Base-by-base conservation (phyloP, 2,888 invertebrate species). In the Drosophila prolongata region DNA sequence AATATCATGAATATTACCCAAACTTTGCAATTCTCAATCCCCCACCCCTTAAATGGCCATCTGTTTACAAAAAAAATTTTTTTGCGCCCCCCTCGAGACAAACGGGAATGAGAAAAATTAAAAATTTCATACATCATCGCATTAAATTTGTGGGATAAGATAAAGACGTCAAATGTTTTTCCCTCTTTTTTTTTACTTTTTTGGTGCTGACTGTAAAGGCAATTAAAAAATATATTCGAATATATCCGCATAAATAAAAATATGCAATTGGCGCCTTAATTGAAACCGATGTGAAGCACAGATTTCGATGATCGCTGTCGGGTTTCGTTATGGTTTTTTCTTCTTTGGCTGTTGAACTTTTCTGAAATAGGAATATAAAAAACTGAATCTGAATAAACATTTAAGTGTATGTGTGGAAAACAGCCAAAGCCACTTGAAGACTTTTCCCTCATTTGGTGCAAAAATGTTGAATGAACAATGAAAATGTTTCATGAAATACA, bases 101-200 rank as follows among this genome's bases (percentile, higher is more conserved):
- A 27, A n/a, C 19, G 55, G 47, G 37, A 55, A 19, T 35, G 65
- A 52, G 24, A 19, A 52, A 64, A 84, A 78, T 87, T 80, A 75
- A 79, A 86, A 82, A 82, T 84, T 90, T 90, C 90, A 90, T 90
- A 90, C 91, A 91, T 90, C 90, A 90, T 90, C 90, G 91, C 91
- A 86, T 91, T 88, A 83, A 89, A 87, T 88, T 83, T 85, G 50
- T 76, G 80, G 90, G 91, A 90, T 90, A 91, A 90, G 91, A 91
- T 90, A 90, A 90, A 78, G 79, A 78, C 79, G 78, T 85, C 83
- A 86, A 76, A 86, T 76, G 76, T 68, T 62, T 74, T 56, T 61
- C 61, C 49, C 42, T 24, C 42, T 38, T 50, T 47, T 56, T 24
- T 35, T 46, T 67, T 43, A 54, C 38, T 55, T 40, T 40, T 56